These are phyloP conservation scores for Smittia sp. DNA, from an alignment of 2,888 invertebrate genomes.

Conservation along the genomic window DNA sequence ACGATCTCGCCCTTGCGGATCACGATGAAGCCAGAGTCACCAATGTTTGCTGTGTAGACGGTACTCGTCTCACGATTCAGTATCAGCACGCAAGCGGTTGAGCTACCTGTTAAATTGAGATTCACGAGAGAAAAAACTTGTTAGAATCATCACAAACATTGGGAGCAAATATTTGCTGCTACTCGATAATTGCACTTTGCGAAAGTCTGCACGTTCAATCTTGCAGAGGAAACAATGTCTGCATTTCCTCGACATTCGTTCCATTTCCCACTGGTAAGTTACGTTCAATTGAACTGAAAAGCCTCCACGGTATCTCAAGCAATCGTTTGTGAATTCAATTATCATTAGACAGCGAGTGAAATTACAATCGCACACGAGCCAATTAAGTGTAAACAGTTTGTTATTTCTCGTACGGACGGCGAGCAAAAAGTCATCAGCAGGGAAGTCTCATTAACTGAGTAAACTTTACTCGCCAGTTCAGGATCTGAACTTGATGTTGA, in stretches of 20 bases:
- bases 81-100: conserved; percentile 95
- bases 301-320: no score
- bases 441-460: no score
- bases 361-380: neutral
- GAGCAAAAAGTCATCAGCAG: neutral
- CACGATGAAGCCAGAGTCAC: conserved; percentile 97
- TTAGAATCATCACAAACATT: neutral
- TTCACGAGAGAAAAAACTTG: neutral
- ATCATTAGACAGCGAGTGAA: no score
- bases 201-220: neutral
- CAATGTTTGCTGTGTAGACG: conserved; percentile 94
- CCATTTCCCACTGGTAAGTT: no score
- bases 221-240: no score
- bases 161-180: neutral
- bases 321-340: neutral
- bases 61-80: conserved; percentile 85
- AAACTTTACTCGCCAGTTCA: no score
- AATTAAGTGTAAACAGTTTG: neutral
- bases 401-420: neutral
- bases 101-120: conserved; percentile 70
- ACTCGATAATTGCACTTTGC: neutral
- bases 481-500: no score
- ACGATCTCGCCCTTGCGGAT: conserved; percentile 83
- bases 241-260: no score
- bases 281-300: no score